Evolutionary conservation across 2,113 vertebrate genomes (phyloP), one percentile per base, ranked within the genome.

Genomic region (Elephas maximus): DNA sequence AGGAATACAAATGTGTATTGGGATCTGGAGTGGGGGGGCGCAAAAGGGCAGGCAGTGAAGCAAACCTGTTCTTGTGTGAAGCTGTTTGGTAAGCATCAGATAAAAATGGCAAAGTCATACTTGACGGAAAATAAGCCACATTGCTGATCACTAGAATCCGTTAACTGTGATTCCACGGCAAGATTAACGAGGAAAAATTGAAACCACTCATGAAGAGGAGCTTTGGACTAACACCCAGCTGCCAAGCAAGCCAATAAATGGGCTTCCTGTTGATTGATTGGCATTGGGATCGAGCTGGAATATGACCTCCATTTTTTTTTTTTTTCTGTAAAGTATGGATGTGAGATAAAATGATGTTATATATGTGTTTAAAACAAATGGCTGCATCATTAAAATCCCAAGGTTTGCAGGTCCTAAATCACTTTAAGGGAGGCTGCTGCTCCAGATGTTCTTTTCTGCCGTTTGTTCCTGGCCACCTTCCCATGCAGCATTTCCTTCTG

Each of bases 81-180:
- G 86, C 97, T 88, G 23, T 79, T 30, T 86, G 92, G 91, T 96
- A 90, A 96, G 94, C 93, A 95, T 95, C 96, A 97, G 98, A 98
- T 98, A 97, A 98, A 98, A 98, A 96, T 41, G 51, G 97, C 97
- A 80, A 93, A 95, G 94, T 95, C 97, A 96, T 92, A 90, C 95
- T 96, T 90, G 94, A 98, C 94, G 98, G 97, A 98, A 98, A 98
- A 98, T 96, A 98, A 98, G 83, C 97, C 87, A 74, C 92, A 95
- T 41, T 97, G 97, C 94, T 97, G 92, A 98, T 98, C 93, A 92
- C 45, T 0, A 11, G 97, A 97, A 92, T 98, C 76, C 95, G 95
- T 97, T 95, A 96, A 96, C 94, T 95, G 91, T 96, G 95, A 98
- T 98, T 98, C 96, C 67, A 83, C 14, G 71, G 91, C 44, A 97